Evolutionary conservation across 2,113 vertebrate species (phyloP).

Genomic region (Toxotes chatareus): DNA sequence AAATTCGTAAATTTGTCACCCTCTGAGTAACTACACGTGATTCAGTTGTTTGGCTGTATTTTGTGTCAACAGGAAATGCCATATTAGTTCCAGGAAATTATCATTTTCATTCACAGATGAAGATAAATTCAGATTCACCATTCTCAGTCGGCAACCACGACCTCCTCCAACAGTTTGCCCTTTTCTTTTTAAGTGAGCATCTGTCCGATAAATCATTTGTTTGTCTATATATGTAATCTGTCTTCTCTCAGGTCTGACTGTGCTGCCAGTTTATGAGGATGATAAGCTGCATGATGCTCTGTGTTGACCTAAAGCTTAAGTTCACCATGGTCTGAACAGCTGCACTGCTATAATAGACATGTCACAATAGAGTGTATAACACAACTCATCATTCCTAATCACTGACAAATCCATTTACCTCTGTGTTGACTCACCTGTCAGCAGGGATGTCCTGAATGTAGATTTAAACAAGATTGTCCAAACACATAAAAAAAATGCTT

Average conservation of each 20-base stretch:
- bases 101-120: slow-evolving; percentile 7
- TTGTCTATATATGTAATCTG: no score
- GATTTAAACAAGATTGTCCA: background rate
- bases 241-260: background rate
- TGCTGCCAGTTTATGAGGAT: background rate
- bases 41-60: slow-evolving; percentile 4
- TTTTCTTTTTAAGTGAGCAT: no score
- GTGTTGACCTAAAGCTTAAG: slow-evolving; percentile 10
- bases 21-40: background rate
- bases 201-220: background rate
- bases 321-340: slow-evolving; percentile 43
- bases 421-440: slow-evolving; percentile 22
- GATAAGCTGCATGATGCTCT: background rate
- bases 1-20: background rate
- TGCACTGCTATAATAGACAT: slow-evolving; percentile 16
- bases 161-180: background rate
- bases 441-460: background rate
- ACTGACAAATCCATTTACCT: background rate
- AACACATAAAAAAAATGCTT: background rate
- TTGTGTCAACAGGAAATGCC: slow-evolving; percentile 61
- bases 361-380: background rate
- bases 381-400: slow-evolving; percentile 2
- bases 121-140: background rate
- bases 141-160: background rate
- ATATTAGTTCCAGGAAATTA: slow-evolving; percentile 29